These are phyloP conservation scores for Pollenia labialis DNA, from an alignment of 2,888 invertebrate species.

Conservation along the genomic window DNA sequence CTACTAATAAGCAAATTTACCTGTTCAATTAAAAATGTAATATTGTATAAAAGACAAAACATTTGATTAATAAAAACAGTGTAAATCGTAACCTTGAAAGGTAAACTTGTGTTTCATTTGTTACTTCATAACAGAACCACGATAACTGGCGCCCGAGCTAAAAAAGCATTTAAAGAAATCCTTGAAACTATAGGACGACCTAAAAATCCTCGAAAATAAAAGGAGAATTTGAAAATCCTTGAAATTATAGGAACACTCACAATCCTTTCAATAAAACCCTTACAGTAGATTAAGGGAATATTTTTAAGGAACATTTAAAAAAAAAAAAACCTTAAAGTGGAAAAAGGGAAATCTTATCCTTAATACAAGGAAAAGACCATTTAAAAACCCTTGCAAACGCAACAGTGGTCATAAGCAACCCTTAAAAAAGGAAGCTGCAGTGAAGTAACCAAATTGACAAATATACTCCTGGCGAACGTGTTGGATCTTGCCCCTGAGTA, in stretches of 20 bases:
- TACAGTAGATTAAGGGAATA: not conserved
- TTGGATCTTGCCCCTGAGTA: slow-evolving; percentile 4
- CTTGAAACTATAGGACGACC: not conserved
- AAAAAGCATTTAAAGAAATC: not conserved
- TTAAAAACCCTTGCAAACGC: not conserved
- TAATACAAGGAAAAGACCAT: not conserved
- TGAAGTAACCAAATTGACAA: not conserved
- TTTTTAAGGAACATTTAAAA: not conserved
- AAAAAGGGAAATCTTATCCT: not conserved
- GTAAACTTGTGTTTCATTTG: too few species aligned
- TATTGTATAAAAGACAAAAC: too few species aligned
- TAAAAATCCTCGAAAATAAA: too few species aligned
- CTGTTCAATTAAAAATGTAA: too few species aligned
- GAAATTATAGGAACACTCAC: not conserved
- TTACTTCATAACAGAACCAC: too few species aligned
- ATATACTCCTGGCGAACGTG: slow-evolving; percentile 8
- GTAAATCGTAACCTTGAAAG: too few species aligned
- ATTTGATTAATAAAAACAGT: too few species aligned
- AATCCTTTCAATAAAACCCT: not conserved
- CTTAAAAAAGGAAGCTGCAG: not conserved
- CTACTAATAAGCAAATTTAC: too few species aligned
- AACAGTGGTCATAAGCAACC: not conserved
- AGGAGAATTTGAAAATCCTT: not conserved
- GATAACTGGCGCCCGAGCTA: not conserved
- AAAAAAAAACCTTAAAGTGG: not conserved